Percentiles rank a stretch among this genome's conserved stretches.
Conservation (phyloP, 92 coral and sea anemone species). For the Parazoanthus atlanticus region DNA sequence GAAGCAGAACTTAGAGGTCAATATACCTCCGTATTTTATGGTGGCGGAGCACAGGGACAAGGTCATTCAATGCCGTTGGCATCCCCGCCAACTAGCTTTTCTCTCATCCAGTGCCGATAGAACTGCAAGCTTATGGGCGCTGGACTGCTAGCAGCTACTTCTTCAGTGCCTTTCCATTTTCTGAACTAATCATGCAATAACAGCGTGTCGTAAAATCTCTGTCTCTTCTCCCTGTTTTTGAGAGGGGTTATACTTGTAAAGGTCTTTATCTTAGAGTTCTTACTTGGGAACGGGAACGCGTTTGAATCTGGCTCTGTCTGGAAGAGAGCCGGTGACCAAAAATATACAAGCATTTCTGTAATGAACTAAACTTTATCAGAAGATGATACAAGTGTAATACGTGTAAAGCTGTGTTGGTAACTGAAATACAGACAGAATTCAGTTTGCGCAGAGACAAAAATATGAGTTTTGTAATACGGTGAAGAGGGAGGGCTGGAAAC, state of each 20-base stretch:
- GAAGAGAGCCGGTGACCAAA: neutral
- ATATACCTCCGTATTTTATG: constrained; percentile 74
- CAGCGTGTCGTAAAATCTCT: neutral
- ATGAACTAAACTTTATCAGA: neutral
- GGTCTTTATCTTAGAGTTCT: neutral
- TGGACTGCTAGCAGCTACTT: constrained; percentile 51
- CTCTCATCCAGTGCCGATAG: constrained; percentile 96
- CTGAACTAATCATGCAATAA: neutral
- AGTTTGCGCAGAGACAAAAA: neutral
- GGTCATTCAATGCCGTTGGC: constrained; percentile 99
- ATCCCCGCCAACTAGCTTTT: constrained; percentile 77
- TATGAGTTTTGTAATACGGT: neutral
- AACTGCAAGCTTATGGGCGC: constrained; percentile 89
- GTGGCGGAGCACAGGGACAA: constrained; percentile 92
- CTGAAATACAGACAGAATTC: neutral
- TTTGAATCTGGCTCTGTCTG: neutral
- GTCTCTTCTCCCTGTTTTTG: neutral
- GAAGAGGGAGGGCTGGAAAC: neutral
- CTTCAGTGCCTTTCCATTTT: neutral
- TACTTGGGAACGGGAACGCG: neutral
- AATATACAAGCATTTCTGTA: neutral
- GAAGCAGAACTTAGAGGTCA: constrained; percentile 69
- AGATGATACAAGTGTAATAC: neutral
- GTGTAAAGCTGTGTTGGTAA: neutral
- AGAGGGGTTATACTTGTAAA: neutral